Evolutionary conservation across 2,113 vertebrate genomes (phyloP), one percentile per base, ranked within the genome.

Genomic region (Alethe diademata): DNA sequence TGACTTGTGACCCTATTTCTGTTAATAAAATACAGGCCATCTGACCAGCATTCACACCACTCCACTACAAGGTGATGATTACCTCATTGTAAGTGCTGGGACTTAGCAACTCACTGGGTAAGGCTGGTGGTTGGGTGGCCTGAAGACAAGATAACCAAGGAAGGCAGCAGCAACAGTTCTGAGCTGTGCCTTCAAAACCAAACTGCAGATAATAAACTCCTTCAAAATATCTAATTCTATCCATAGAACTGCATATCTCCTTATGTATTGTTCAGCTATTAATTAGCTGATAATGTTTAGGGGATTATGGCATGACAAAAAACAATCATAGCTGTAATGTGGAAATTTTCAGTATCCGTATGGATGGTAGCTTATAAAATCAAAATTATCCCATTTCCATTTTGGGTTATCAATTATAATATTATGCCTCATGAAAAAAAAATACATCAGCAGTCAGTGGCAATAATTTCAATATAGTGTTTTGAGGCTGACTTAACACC

Each of bases 1-100:
- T 99, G 98, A 98, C 98, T 98, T 98, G 97, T 98, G 97, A 98
- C 98, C 98, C 96, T 95, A 93, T 97, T 97, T 97, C 96, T 96
- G 97, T 97, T 98, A 96, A 97, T 97, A 97, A 98, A 98, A 97
- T 93, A 97, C 92, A 86, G 95, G 90, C 94, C 88, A 91, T 96
- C 94, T 97, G 95, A 95, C 92, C 90, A 90, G 95, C 84, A 81
- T 94, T 97, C 97, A 95, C 86, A 86, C 81, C 82, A 88, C 95
- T 91, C 87, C 76, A 84, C 86, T 95, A 81, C 92, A 89, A 93
- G 94, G 97, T 97, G 91, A 95, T 94, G 95, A 97, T 98, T 92
- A 96, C 91, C 97, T 91, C 95, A 91, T 94, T 90, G 96, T 92
- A 56, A 97, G 84, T 26, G 78, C 91, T 51, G 60, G 42, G 88